Evolutionary conservation across 2,113 vertebrate genomes (phyloP), one percentile per base, ranked within the genome.

Genomic region (Brienomyrus brachyistius): DNA sequence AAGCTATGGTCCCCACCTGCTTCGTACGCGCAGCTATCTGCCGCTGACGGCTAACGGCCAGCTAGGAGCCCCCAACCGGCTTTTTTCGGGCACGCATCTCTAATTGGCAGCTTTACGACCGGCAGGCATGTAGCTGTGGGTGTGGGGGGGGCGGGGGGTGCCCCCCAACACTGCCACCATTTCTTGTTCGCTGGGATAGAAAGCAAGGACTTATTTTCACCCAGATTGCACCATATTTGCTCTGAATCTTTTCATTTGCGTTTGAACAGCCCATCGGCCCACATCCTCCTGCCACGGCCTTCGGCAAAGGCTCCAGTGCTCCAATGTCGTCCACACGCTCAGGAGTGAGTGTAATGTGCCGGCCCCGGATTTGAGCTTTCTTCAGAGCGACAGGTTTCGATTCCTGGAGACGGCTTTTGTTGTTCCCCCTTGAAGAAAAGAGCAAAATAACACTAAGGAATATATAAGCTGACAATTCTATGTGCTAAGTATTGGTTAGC

Each of bases 1-100:
- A 86, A n/a, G 54, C 54, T 83, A 23, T 35, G 83, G 90, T 87
- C 89, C 88, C 92, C 91, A 86, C 90, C 89, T 91, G 51, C 88
- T 52, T 91, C 83, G 90, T 91, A 17, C 17, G 15, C 62, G 62
- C 56, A 48, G 87, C 90, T 91, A 54, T 90, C 84, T 88, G 92
- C 91, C 92, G 92, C 89, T 90, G 86, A 87, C 91, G 89, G 90
- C 90, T 91, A 87, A 19, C 89, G 56, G 77, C 90, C 35, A 40
- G 89, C 89, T 35, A 70, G 84, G 27, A 56, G 62, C 9, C 89
- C 51, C 87, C 86, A 83, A 17, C 88, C 47, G 19, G 54, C 51
- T 66, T 43, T 43, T 50, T 59, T 52, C 50, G 23, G 59, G 86
- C 59, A 19, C 47, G 50, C 19, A 86, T 51, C 10, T 31, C 85